Evolutionary conservation across 2,797 vertebrate genomes (phyloP), one percentile per base, ranked within the genome.

Genomic region (Lemur catta): DNA sequence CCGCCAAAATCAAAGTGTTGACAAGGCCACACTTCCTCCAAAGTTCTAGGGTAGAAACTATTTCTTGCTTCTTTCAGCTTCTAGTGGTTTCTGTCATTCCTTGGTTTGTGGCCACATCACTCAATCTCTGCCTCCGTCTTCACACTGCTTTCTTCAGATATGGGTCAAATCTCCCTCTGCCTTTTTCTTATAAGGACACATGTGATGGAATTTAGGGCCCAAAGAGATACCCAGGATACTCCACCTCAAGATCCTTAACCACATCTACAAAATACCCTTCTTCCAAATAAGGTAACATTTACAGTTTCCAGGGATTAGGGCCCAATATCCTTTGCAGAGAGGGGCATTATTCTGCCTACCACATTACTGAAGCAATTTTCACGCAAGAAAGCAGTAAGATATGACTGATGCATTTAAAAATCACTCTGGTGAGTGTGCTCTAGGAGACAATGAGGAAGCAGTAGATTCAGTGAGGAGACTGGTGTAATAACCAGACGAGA

Each of bases 241-340:
- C 43, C 17, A 41, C 22, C 43, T 89, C 74, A 55, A 80, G 5
- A 86, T 59, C n/a, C 43, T 76, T 67, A 75, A 80, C 17, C 46
- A 75, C 35, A 82, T 50, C n/a, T 55, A 38, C 69, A 86, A 67
- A 74, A 43, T 22, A 52, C 1, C 14, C 24, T 86, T 30, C 81
- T 89, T 78, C 89, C 59, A 92, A 87, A 69, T 81, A 88, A 85
- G 59, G 74, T 55, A 80, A 84, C 26, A 72, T 61, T 75, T 80
- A 50, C 2, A 87, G 48, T 61, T 88, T 57, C 35, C 22, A n/a
- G 22, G 57, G n/a, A 90, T 75, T 35, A 43, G 14, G 35, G 14
- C 24, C 35, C 81, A 33, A 14, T 13, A 87, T 43, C 55, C n/a
- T 43, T 9, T 10, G 28, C 41, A 48, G 35, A 26, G 52, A 28